Evolutionary conservation across 2,888 invertebrate genomes (phyloP).

Genomic region (Leptopilina drosophilae): DNA sequence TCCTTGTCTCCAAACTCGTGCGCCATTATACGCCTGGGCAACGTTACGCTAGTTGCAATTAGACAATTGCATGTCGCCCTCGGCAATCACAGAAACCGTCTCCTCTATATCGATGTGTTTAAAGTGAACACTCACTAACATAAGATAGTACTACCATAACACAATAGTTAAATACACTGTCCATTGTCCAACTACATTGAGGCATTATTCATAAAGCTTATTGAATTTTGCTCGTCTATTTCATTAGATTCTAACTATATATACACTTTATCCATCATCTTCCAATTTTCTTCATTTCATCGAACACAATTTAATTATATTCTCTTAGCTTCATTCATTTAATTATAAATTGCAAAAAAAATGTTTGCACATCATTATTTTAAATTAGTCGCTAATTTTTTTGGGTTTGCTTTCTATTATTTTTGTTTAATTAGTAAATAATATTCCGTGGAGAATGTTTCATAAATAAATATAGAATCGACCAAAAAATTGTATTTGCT

Average conservation of each 20-base stretch:
- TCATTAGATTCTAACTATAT: background rate
- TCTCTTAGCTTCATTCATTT: no score
- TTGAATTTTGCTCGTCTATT: background rate
- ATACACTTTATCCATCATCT: background rate
- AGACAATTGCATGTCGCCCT: conserved; percentile 31
- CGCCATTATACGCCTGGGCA: conserved; percentile 27
- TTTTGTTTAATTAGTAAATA: no score
- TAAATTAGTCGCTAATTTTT: no score
- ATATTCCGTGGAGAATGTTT: no score
- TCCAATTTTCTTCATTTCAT: no score
- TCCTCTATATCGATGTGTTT: conserved; percentile 28
- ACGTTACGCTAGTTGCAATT: conserved; percentile 26
- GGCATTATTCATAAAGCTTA: conserved; percentile 32
- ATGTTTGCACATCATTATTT: no score
- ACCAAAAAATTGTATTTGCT: no score
- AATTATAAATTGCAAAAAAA: no score
- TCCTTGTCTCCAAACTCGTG: conserved; percentile 15
- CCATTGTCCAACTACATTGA: conserved; percentile 21
- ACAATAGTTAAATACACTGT: conserved; percentile 16
- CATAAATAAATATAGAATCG: no score
- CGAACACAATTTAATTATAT: no score
- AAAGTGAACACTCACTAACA: conserved; percentile 20
- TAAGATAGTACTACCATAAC: background rate
- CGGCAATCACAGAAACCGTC: conserved; percentile 12
- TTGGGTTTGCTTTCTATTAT: no score